Evolutionary conservation across 2,113 vertebrate genomes (phyloP).

Genomic region (Saguinus midas): DNA sequence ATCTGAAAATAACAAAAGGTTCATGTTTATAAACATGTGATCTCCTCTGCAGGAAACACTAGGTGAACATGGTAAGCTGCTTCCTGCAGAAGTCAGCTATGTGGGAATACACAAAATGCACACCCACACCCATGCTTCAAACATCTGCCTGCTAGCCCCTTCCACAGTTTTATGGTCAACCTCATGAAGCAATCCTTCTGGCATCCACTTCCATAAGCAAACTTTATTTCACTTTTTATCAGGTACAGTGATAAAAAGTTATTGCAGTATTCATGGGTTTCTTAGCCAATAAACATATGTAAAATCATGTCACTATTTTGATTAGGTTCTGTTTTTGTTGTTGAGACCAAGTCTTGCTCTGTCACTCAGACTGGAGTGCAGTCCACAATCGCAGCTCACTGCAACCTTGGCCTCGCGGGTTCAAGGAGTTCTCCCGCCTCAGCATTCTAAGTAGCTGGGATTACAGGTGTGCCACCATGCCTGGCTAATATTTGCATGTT

Average conservation of each 20-base stretch:
- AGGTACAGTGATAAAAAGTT: background rate
- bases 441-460: too few species aligned
- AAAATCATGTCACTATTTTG: background rate
- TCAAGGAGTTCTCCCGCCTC: too few species aligned
- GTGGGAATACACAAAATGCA: background rate
- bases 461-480: too few species aligned
- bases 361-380: too few species aligned
- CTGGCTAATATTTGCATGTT: too few species aligned
- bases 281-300: background rate
- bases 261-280: background rate
- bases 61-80: background rate
- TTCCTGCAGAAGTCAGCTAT: background rate
- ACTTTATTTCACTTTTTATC: background rate
- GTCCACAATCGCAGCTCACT: too few species aligned
- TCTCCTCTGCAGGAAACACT: background rate
- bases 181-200: background rate
- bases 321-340: background rate
- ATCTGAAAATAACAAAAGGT: background rate
- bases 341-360: too few species aligned
- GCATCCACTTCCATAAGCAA: background rate
- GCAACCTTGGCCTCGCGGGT: too few species aligned
- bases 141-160: background rate
- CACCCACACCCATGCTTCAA: accelerated
- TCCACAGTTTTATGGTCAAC: background rate
- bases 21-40: background rate